phyloP scores from a whole-genome alignment of 2,797 vertebrate species.

The Bradypodion pumilum region DNA sequence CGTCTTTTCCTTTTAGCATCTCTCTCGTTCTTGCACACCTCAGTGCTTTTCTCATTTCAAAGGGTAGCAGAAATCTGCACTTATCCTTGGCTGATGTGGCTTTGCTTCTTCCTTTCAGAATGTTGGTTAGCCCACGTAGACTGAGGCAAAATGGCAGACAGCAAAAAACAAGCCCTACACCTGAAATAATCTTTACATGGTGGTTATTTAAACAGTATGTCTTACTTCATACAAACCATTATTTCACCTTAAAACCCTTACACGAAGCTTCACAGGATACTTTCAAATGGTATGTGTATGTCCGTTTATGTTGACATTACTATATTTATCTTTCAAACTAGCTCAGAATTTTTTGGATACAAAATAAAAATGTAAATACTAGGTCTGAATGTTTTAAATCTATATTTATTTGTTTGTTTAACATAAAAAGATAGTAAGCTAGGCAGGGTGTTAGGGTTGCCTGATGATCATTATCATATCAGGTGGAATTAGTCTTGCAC shows the following conservation, averaged over 20 bases:
- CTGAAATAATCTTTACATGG: neutral
- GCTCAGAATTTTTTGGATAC: too few relatives aligned
- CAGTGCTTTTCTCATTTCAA: conserved; percentile 22
- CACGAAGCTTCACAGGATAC: too few relatives aligned
- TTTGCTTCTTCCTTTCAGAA: neutral
- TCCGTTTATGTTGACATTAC: too few relatives aligned
- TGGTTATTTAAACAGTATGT: neutral
- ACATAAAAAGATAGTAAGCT: neutral
- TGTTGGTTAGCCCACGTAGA: neutral
- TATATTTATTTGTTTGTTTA: neutral
- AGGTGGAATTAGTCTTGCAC: neutral
- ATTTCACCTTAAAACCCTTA: neutral
- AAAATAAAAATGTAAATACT: too few relatives aligned
- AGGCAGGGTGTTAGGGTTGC: neutral
- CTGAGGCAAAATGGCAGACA: neutral
- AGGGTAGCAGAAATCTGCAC: conserved; percentile 6
- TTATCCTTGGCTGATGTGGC: neutral
- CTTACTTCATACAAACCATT: neutral
- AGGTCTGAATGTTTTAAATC: too few relatives aligned
- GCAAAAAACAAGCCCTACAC: neutral
- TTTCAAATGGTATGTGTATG: too few relatives aligned
- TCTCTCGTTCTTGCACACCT: conserved; percentile 19
- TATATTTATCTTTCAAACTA: too few relatives aligned
- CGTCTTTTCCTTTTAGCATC: conserved; percentile 13
- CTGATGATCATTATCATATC: neutral